phyloP scores from a whole-genome alignment of 2,888 invertebrate species.

The Xylota sylvarum region DNA sequence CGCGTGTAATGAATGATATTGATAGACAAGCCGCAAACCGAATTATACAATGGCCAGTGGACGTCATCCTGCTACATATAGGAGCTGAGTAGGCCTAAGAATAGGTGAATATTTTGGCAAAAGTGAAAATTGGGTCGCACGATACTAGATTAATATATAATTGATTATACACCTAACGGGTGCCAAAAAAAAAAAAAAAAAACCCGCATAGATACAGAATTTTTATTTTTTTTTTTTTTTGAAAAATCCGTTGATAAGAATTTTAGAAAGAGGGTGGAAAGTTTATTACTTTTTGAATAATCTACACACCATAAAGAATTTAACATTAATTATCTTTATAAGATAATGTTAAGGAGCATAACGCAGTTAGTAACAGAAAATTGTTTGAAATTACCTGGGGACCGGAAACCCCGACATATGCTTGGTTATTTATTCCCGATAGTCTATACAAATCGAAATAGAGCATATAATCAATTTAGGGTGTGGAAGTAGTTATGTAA shows the following conservation, averaged over 20 bases:
- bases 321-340: conserved; percentile 42
- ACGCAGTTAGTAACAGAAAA: conserved; percentile 7
- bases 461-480: neutral
- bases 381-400: neutral
- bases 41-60: conserved; percentile 26
- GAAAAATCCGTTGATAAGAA: conserved; percentile 27
- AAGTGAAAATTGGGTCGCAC: conserved; percentile 24
- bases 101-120: neutral
- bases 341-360: conserved; percentile 23
- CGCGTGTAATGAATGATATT: conserved; percentile 39
- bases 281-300: conserved; percentile 4
- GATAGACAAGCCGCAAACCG: conserved; percentile 32
- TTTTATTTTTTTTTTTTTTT: conserved; percentile 1
- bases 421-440: neutral
- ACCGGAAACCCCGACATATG: conserved; percentile 6
- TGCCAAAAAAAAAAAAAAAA: neutral
- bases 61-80: conserved; percentile 13
- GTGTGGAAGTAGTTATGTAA: neutral
- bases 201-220: neutral
- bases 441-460: neutral
- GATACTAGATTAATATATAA: neutral
- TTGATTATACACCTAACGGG: neutral
- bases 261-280: conserved; percentile 14
- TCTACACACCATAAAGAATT: conserved; percentile 13
- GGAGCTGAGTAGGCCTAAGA: neutral